These are phyloP conservation scores for Aphelenchoides avenae DNA, from an alignment of 1,140 invertebrate genomes.

Conservation along the genomic window DNA sequence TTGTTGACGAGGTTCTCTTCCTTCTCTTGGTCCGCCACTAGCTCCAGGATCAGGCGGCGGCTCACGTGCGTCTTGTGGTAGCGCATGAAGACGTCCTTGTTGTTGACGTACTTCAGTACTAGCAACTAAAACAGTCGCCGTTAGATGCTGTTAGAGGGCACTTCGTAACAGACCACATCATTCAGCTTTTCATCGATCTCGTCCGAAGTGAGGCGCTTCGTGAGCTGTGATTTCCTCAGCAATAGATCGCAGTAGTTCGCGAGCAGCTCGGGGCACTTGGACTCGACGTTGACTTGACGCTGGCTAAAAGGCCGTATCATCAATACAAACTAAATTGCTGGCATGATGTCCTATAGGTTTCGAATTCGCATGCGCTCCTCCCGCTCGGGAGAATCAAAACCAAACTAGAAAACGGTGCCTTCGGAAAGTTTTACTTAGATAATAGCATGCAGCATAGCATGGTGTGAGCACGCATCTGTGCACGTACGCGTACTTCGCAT, in stretches of 20 bases:
- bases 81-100: conserved; percentile 99
- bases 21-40: conserved; percentile 95
- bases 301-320: too few relatives aligned
- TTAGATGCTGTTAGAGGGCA: conserved; percentile 1
- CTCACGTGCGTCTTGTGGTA: conserved; percentile 98
- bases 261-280: conserved; percentile 93
- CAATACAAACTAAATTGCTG: too few relatives aligned
- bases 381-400: too few relatives aligned
- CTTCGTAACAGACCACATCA: conserved; percentile 71
- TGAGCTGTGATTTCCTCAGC: conserved; percentile 87
- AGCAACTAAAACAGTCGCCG: conserved; percentile 67
- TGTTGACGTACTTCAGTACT: conserved; percentile 96
- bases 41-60: conserved; percentile 85
- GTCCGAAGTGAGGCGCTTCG: conserved; percentile 91
- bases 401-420: too few relatives aligned
- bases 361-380: too few relatives aligned
- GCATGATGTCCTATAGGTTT: too few relatives aligned
- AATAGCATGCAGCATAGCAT: too few relatives aligned
- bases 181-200: conserved; percentile 88
- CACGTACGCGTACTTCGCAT: too few relatives aligned
- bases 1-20: conserved; percentile 94
- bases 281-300: conserved; percentile 66
- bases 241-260: conserved; percentile 99
- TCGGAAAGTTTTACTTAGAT: too few relatives aligned
- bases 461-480: too few relatives aligned